Evolutionary conservation across 2,113 vertebrate genomes (phyloP).

Genomic region (Malurus melanocephalus): DNA sequence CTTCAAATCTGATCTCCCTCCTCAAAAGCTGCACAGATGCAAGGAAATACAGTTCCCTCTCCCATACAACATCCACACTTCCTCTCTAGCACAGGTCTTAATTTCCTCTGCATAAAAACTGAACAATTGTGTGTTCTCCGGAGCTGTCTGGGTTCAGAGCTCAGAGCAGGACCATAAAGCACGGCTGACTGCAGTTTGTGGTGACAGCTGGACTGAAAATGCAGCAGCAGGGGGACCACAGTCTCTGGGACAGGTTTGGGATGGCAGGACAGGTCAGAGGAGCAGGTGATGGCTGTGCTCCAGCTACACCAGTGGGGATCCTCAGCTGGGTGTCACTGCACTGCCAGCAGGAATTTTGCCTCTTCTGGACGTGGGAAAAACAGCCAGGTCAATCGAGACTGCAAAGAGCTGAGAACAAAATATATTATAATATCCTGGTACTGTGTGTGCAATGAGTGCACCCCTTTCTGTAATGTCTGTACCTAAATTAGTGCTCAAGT

Average conservation of each 20-base stretch:
- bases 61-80: neutral
- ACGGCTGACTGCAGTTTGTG: neutral
- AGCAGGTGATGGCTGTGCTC: neutral
- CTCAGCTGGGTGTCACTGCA: neutral
- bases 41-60: neutral
- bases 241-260: neutral
- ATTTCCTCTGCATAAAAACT: neutral
- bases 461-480: neutral
- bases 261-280: neutral
- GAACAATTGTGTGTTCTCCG: fast-evolving
- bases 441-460: neutral
- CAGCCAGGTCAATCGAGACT: neutral
- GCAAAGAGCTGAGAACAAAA: neutral
- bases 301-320: neutral
- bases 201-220: neutral
- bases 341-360: neutral
- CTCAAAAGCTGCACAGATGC: neutral
- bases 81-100: neutral
- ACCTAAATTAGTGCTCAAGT: neutral
- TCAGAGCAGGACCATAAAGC: neutral
- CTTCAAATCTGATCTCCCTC: neutral
- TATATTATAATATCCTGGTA: neutral
- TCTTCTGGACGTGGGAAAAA: neutral
- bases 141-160: neutral
- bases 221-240: neutral